Conservation (phyloP, 2,888 invertebrate species). For the Oasisia sp. region DNA sequence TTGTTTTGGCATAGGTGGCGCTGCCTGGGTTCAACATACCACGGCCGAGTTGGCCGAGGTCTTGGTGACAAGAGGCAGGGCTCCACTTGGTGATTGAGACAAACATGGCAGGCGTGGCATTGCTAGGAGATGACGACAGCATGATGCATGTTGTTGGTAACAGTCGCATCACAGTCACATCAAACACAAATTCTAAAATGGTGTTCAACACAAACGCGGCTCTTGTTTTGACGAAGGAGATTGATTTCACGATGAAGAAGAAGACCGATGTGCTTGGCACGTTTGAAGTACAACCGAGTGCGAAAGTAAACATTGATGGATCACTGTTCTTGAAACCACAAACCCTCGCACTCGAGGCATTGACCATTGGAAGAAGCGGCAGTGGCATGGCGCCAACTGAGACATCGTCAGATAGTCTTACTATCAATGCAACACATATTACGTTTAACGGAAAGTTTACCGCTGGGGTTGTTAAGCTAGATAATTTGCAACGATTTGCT, state of each 20-base stretch:
- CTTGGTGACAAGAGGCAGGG: constrained; percentile 37
- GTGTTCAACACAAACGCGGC: constrained; percentile 31
- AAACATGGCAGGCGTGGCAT: constrained; percentile 34
- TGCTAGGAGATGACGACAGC: constrained; percentile 34
- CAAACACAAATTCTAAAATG: constrained; percentile 33
- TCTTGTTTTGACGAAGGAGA: constrained; percentile 35
- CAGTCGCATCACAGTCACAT: constrained; percentile 31
- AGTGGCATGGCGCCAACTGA: constrained; percentile 28
- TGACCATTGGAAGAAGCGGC: constrained; percentile 34
- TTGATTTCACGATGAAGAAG: constrained; percentile 31
- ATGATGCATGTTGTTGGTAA: constrained; percentile 36
- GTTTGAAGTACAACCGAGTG: neutral
- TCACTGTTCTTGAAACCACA: constrained; percentile 25
- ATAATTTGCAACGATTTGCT: neutral
- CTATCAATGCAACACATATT: neutral
- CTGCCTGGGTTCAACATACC: constrained; percentile 42
- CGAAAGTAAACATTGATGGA: neutral
- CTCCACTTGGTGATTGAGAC: constrained; percentile 41
- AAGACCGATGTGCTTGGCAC: constrained; percentile 38
- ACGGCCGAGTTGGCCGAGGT: constrained; percentile 38
- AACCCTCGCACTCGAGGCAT: constrained; percentile 31
- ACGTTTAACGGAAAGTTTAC: neutral
- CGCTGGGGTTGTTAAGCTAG: neutral
- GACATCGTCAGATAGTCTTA: neutral
- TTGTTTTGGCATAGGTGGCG: constrained; percentile 41